These are phyloP conservation scores for Halictus quadricinctus DNA, from an alignment of 2,888 invertebrate species.

Conservation along the genomic window DNA sequence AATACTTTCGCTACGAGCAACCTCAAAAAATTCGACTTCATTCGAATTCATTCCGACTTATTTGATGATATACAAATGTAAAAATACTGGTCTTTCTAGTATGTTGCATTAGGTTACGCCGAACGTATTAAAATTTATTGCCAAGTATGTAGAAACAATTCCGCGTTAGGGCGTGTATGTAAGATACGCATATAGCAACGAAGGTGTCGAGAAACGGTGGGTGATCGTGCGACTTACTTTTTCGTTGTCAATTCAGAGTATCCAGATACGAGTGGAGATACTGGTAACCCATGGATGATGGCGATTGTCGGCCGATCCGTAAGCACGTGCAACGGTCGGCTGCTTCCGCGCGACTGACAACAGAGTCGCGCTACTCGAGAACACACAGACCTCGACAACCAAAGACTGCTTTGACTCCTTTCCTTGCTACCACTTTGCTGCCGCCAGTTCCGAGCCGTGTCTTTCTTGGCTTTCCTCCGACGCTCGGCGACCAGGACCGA, in stretches of 20 bases:
- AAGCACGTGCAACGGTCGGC: constrained; percentile 70
- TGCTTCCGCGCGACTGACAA: constrained; percentile 72
- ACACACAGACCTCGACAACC: constrained; percentile 46
- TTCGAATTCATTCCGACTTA: neutral
- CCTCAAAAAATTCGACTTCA: neutral
- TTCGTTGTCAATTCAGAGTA: constrained; percentile 43
- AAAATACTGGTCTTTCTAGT: neutral
- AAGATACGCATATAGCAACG: neutral
- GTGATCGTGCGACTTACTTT: constrained; percentile 44
- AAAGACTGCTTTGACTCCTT: constrained; percentile 48
- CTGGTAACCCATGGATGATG: constrained; percentile 68
- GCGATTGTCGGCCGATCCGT: constrained; percentile 39
- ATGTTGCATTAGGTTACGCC: neutral
- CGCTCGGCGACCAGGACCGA: constrained; percentile 26
- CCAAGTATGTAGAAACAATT: neutral
- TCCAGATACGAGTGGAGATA: constrained; percentile 50
- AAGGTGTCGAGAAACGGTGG: neutral
- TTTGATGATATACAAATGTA: neutral
- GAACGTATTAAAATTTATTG: neutral
- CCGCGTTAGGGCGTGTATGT: neutral
- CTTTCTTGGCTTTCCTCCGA: constrained; percentile 33
- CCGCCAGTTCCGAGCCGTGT: constrained; percentile 23
- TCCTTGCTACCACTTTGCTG: constrained; percentile 38
- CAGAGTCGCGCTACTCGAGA: constrained; percentile 51
- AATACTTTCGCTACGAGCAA: neutral